Percentiles rank a stretch among this genome's conserved stretches.
These are phyloP conservation scores for Polymixis lichenea DNA, from an alignment of 2,888 invertebrate species.

Conservation along the genomic window DNA sequence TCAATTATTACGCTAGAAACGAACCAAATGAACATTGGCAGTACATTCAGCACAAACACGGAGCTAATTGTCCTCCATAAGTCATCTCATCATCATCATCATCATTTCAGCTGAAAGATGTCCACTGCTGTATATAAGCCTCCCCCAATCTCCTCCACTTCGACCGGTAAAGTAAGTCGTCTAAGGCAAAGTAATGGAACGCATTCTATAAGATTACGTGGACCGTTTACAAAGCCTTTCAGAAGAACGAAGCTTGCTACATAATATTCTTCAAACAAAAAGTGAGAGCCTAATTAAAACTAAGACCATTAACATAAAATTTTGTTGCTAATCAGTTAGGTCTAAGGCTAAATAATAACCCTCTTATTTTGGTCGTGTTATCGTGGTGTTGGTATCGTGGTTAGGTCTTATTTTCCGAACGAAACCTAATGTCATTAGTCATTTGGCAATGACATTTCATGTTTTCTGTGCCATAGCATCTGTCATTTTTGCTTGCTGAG, in stretches of 20 bases:
- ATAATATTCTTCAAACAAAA: too few species aligned
- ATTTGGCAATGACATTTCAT: conserved; percentile 23
- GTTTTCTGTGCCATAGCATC: conserved; percentile 25
- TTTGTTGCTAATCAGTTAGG: not conserved
- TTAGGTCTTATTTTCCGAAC: conserved; percentile 31
- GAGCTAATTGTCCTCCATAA: too few species aligned
- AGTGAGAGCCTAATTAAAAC: not conserved
- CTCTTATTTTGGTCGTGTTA: too few species aligned
- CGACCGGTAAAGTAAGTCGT: too few species aligned
- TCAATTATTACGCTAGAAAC: conserved; percentile 1
- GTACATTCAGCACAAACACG: not conserved
- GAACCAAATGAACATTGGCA: too few species aligned
- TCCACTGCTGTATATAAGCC: too few species aligned
- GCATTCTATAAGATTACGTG: not conserved
- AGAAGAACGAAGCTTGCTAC: too few species aligned
- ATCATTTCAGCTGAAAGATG: too few species aligned
- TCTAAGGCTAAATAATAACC: not conserved
- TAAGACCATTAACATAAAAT: not conserved
- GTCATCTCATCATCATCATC: too few species aligned
- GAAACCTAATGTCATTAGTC: conserved; percentile 2
- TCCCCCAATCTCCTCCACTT: too few species aligned
- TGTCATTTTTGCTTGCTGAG: conserved; percentile 62
- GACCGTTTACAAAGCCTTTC: not conserved
- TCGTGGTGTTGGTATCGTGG: too few species aligned
- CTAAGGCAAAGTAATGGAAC: not conserved